Conservation (phyloP, 2,888 invertebrate genomes). For the Acanthosepion esculentum region DNA sequence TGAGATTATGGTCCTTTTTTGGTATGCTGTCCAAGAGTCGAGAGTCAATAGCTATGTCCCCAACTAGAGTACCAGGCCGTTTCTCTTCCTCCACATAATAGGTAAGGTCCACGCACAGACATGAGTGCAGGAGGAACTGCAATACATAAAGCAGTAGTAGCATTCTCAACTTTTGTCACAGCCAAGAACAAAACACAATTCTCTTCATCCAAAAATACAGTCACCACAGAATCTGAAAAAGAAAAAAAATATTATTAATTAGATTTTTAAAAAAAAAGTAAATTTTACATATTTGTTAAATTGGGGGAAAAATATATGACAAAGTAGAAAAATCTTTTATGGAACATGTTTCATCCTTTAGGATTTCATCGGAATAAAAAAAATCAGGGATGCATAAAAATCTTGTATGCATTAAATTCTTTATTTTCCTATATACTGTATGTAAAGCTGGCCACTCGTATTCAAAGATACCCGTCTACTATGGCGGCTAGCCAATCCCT, state of each 20-base stretch:
- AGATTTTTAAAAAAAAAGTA: background rate
- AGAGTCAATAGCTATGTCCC: background rate
- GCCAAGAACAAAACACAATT: background rate
- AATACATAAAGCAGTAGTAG: background rate
- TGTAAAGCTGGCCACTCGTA: too few species aligned
- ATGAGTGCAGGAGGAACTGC: background rate
- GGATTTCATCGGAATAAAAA: too few species aligned
- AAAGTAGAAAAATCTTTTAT: too few species aligned
- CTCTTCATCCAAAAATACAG: background rate
- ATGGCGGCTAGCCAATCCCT: too few species aligned
- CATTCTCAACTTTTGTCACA: background rate
- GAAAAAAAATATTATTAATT: background rate
- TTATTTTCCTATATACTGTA: too few species aligned
- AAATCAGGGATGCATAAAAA: too few species aligned
- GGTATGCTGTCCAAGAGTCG: background rate
- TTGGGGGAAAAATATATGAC: too few species aligned
- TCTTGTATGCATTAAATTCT: too few species aligned
- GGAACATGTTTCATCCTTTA: too few species aligned
- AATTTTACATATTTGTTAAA: too few species aligned
- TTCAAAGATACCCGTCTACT: too few species aligned
- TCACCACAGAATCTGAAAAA: background rate
- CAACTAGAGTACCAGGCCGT: background rate
- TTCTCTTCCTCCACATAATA: constrained; percentile 13
- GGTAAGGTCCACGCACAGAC: background rate
- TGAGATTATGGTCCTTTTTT: background rate